Evolutionary conservation across 2,888 invertebrate species (phyloP).

Genomic region (Eristalis tenax): DNA sequence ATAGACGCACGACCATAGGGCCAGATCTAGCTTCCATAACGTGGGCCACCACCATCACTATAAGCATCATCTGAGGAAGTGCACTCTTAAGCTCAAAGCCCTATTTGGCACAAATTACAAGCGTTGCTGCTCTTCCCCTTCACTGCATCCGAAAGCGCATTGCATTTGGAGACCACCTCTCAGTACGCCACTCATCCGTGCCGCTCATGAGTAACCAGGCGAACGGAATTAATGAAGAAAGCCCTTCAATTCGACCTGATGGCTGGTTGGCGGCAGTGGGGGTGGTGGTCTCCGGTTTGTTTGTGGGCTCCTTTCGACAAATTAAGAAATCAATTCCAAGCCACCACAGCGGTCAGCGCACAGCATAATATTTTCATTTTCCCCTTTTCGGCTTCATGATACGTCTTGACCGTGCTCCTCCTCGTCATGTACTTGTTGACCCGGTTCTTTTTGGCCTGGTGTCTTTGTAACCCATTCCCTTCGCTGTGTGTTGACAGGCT

Average conservation of each 20-base stretch:
- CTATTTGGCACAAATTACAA: not conserved
- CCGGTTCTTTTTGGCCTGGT: slow-evolving; percentile 26
- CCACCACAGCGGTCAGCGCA: slow-evolving; percentile 18
- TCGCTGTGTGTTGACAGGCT: slow-evolving; percentile 26
- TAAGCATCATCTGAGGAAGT: not conserved
- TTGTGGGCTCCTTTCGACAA: not conserved
- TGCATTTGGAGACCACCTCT: not conserved
- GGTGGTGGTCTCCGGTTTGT: not conserved
- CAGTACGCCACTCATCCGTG: slow-evolving; percentile 11
- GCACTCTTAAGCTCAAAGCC: not conserved
- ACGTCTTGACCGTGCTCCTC: slow-evolving; percentile 33
- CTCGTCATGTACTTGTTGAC: slow-evolving; percentile 40
- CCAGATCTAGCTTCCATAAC: too few relatives aligned
- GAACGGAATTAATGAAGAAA: slow-evolving; percentile 17
- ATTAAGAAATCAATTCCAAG: not conserved
- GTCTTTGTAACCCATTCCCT: not conserved
- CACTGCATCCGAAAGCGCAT: slow-evolving; percentile 8
- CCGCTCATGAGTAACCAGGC: slow-evolving; percentile 15
- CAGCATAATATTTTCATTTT: not conserved
- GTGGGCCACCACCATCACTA: not conserved
- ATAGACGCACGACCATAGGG: not conserved
- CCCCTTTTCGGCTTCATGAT: not conserved
- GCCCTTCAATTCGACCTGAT: slow-evolving; percentile 2
- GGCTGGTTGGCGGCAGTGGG: not conserved
- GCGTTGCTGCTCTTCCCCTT: not conserved